Conservation (phyloP, 2,888 invertebrate genomes). For the Zhuqinia jingwanae region DNA sequence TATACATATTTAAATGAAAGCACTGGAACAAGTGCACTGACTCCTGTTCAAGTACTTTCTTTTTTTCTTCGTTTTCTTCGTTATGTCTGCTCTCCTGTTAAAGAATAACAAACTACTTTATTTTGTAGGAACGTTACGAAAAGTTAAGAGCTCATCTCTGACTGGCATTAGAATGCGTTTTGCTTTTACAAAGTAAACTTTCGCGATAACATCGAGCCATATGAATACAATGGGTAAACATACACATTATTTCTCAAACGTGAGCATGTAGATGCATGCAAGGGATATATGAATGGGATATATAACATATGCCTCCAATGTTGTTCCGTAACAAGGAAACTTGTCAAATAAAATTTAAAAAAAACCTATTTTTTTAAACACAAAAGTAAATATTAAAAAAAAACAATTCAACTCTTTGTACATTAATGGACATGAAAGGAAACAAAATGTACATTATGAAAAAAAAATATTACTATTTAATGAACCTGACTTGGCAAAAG, state of each 20-base stretch:
- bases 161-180: not conserved
- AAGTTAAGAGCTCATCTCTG: conserved; percentile 53
- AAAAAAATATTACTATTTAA: not conserved
- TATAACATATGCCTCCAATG: too few species aligned
- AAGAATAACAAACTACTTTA: conserved; percentile 48
- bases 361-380: too few species aligned
- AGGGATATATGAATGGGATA: too few species aligned
- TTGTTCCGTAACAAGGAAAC: too few species aligned
- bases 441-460: not conserved
- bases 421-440: not conserved
- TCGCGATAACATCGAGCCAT: too few species aligned
- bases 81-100: conserved; percentile 21
- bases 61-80: too few species aligned
- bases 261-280: too few species aligned
- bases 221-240: too few species aligned
- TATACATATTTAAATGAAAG: not conserved
- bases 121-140: conserved; percentile 17
- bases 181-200: not conserved
- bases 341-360: not conserved
- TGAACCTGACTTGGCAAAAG: not conserved
- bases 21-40: not conserved
- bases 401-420: too few species aligned
- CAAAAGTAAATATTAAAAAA: too few species aligned
- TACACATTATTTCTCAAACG: not conserved
- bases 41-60: conserved; percentile 27